A percentile compares a stretch with the other conserved stretches of the same genome.
phyloP scores from a whole-genome alignment of 2,888 invertebrate genomes.

The Allacma fusca region DNA sequence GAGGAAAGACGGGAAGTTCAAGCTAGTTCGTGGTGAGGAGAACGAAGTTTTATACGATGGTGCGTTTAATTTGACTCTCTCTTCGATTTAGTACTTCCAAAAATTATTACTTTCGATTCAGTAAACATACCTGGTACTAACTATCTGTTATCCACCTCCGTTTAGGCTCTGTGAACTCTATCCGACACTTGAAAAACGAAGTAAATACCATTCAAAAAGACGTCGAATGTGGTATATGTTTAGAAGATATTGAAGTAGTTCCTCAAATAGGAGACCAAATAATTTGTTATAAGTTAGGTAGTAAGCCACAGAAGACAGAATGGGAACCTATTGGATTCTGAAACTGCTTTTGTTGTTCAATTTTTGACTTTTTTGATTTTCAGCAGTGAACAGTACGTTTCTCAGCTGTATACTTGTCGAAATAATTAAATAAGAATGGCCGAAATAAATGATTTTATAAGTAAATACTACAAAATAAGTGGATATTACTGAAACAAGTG shows the following conservation, averaged over 20 bases:
- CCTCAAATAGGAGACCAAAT: slow-evolving; percentile 80
- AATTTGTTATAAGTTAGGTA: slow-evolving; percentile 76
- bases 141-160: too few relatives aligned
- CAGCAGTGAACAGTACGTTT: too few relatives aligned
- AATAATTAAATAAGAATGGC: too few relatives aligned
- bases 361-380: too few relatives aligned
- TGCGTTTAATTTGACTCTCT: slow-evolving; percentile 14
- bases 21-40: slow-evolving; percentile 67
- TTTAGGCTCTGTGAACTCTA: slow-evolving; percentile 75
- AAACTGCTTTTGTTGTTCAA: slow-evolving; percentile 54
- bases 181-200: slow-evolving; percentile 90
- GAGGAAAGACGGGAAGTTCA: slow-evolving; percentile 73
- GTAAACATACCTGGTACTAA: too few relatives aligned
- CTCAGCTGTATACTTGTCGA: too few relatives aligned
- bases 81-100: too few relatives aligned
- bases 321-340: slow-evolving; percentile 88
- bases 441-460: too few relatives aligned
- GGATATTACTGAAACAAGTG: too few relatives aligned
- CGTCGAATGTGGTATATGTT: slow-evolving; percentile 86
- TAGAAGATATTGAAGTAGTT: slow-evolving; percentile 71
- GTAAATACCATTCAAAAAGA: slow-evolving; percentile 82
- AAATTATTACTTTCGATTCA: too few relatives aligned
- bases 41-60: slow-evolving; percentile 51
- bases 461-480: too few relatives aligned
- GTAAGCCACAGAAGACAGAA: slow-evolving; percentile 72